Evolutionary conservation across 1,140 invertebrate genomes (phyloP), one percentile per base, ranked within the genome.

Genomic region (Trichonephila inaurata): DNA sequence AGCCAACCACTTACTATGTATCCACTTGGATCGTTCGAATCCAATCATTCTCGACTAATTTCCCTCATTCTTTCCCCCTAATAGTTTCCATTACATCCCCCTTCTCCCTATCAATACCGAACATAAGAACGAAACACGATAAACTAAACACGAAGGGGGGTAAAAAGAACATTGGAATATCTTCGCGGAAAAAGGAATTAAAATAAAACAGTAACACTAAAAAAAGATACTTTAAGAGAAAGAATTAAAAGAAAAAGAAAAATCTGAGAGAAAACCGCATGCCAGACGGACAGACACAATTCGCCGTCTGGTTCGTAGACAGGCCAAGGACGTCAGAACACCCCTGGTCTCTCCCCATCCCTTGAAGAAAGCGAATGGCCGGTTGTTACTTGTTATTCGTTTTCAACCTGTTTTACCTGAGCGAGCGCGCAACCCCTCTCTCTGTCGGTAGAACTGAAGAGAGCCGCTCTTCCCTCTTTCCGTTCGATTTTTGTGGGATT

Each of bases 371-470:
- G 24, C 58, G 33, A 88, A 88, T 40, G 60, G 60, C 86, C 82
- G 60, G 44, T 72, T 92, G 91, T 92, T 92, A 92, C 91, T 92
- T 40, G 44, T 88, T 89, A 60, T 28, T 33, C 51, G 44, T 81
- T 58, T 16, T 86, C 91, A 92, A 92, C 91, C 91, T 77, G 91
- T 92, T 92, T 87, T 77, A 92, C 82, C 91, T 92, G 91, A 33
- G 81, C 83, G 69, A 64, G 21, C 14, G 28, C 6, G 28, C 1
- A 28, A 40, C 2, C 33, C 7, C 51, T 12, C 51, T 51, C 51
- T 51, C 51, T 12, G 51, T 51, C 51, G 51, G 51, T 10, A 7
- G 10, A 51, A 51, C 7, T 10, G 51, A 51, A 51, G 10, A 51
- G 33, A 10, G 7, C 51, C 51, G 51, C 51, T 28, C 28, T 51